Conservation (phyloP, 2,888 invertebrate species). For the Physocephala rufipes region DNA sequence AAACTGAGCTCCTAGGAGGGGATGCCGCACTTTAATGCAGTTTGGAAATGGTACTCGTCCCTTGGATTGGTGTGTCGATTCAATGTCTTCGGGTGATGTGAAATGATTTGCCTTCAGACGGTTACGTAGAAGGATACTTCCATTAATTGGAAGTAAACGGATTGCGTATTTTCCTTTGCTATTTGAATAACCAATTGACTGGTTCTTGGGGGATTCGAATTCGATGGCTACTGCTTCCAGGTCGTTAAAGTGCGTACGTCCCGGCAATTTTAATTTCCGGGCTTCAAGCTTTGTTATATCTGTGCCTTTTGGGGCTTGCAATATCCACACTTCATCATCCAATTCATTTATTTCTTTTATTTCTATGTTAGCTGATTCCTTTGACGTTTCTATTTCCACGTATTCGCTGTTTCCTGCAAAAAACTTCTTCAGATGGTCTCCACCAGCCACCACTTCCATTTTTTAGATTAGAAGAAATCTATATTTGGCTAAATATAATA, state of each 20-base stretch:
- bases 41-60: conserved; percentile 48
- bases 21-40: conserved; percentile 52
- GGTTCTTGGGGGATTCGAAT: conserved; percentile 39
- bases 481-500: no score
- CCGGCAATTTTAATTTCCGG: conserved; percentile 53
- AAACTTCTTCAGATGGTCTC: conserved; percentile 36
- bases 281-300: conserved; percentile 44
- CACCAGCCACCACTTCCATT: background rate
- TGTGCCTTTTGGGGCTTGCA: conserved; percentile 53
- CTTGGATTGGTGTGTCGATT: conserved; percentile 33
- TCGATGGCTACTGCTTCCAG: conserved; percentile 51
- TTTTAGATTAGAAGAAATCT: background rate
- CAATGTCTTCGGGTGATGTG: conserved; percentile 41
- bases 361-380: conserved; percentile 41
- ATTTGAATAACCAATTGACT: conserved; percentile 49
- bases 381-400: conserved; percentile 41
- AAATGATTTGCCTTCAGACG: conserved; percentile 45
- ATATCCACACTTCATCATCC: conserved; percentile 53
- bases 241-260: conserved; percentile 46
- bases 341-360: conserved; percentile 45
- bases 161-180: conserved; percentile 47
- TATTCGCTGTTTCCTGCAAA: conserved; percentile 43
- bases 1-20: conserved; percentile 52
- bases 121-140: conserved; percentile 50
- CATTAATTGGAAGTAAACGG: conserved; percentile 48